Percentiles rank a stretch among this genome's conserved stretches.
These are phyloP conservation scores for Trachelus stipa DNA, from an alignment of 2,888 invertebrate species.

Conservation along the genomic window DNA sequence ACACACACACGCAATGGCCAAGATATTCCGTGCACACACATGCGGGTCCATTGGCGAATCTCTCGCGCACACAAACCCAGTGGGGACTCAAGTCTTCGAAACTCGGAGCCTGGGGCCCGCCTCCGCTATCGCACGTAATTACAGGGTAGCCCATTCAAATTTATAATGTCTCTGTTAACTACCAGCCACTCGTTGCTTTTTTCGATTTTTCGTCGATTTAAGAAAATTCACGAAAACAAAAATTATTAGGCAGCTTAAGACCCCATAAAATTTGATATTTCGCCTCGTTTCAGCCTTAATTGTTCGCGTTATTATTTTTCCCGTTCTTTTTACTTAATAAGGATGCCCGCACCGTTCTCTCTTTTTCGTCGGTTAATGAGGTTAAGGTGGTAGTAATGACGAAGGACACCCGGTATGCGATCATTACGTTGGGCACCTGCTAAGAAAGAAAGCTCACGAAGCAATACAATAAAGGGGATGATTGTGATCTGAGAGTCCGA, in stretches of 20 bases:
- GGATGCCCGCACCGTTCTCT: too few relatives aligned
- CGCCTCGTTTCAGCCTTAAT: too few relatives aligned
- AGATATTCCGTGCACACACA: neutral
- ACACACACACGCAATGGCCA: slow-evolving; percentile 14
- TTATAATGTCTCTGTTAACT: slow-evolving; percentile 54
- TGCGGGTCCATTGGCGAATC: neutral
- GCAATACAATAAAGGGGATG: slow-evolving; percentile 46
- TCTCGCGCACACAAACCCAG: neutral
- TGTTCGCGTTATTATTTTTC: too few relatives aligned
- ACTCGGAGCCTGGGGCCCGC: slow-evolving; percentile 28
- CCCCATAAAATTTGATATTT: too few relatives aligned
- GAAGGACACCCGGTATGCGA: slow-evolving; percentile 46
- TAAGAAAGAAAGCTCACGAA: slow-evolving; percentile 47
- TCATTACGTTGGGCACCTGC: slow-evolving; percentile 44
- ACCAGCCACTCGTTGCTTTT: slow-evolving; percentile 36
- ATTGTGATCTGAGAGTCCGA: slow-evolving; percentile 59
- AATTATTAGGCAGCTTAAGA: neutral
- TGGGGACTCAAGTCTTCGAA: too few relatives aligned
- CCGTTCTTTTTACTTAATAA: too few relatives aligned
- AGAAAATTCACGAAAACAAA: neutral
- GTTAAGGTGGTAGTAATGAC: too few relatives aligned
- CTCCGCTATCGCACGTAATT: slow-evolving; percentile 48
- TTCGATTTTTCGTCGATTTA: slow-evolving; percentile 22
- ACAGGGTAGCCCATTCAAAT: slow-evolving; percentile 48
- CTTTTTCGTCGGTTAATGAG: too few relatives aligned